Evolutionary conservation across 1,140 invertebrate species (phyloP), one percentile per base, ranked within the genome.

Genomic region (Euura saliciscinereae): DNA sequence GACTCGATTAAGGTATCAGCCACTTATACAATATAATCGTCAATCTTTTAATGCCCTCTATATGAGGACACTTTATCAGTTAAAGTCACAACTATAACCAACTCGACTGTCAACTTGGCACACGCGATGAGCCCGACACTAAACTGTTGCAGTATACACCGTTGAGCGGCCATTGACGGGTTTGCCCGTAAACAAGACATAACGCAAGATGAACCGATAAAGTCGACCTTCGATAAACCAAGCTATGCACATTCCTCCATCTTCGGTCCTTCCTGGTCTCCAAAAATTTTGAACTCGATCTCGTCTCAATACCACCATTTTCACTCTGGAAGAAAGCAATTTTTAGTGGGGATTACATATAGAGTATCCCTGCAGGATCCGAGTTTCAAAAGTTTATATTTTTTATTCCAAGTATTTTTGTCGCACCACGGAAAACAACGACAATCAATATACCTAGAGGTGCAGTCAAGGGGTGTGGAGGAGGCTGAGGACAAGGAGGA

Each of bases 371-470:
- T n/a, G n/a, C n/a, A n/a, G n/a, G n/a, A n/a, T n/a, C n/a, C n/a
- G n/a, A n/a, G n/a, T n/a, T n/a, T n/a, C n/a, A n/a, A n/a, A n/a
- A n/a, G n/a, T n/a, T n/a, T n/a, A 28, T 28, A 28, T 28, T 28
- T 28, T 28, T 0, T 28, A 28, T 28, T 28, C 28, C 28, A 28
- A 28, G 28, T 28, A 28, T 80, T 73, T 77, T 78, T 66, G 73
- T 78, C 76, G 76, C 69, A 73, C 76, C 70, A 65, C 28, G 73
- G 46, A 75, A 72, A 67, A 75, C 73, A 71, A 72, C 79, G 82
- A 83, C 82, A 86, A 86, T 86, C 85, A 83, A 86, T 86, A 84
- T 76, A 73, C 74, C 79, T 73, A 73, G 71, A 74, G 73, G 75
- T 72, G 70, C 59, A 70, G 70, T 72, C 71, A 72, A 76, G 76